These are phyloP conservation scores for Teleiodes luculella DNA, from an alignment of 2,888 invertebrate genomes.

Conservation along the genomic window DNA sequence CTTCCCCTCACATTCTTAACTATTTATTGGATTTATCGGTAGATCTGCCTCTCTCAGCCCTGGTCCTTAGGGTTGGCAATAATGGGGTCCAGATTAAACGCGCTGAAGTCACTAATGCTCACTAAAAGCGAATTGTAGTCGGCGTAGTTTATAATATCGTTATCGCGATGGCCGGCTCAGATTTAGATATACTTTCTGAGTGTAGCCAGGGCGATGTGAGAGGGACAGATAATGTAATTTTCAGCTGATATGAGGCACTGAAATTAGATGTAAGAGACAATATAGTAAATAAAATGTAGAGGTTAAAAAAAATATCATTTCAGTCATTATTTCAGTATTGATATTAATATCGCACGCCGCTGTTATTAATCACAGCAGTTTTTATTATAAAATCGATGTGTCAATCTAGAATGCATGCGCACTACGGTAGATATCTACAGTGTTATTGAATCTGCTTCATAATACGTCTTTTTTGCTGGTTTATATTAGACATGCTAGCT, in stretches of 20 bases:
- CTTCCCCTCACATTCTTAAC: constrained; percentile 22
- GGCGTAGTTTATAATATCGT: constrained; percentile 65
- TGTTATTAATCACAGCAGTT: too few species aligned
- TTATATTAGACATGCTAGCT: too few species aligned
- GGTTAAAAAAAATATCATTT: too few species aligned
- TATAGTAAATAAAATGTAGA: too few species aligned
- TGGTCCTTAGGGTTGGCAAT: constrained; percentile 40
- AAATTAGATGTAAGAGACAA: neutral
- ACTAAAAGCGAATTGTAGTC: constrained; percentile 72
- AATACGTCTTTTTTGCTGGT: too few species aligned
- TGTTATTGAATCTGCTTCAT: too few species aligned
- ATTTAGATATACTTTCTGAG: constrained; percentile 59
- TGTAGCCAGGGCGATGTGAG: constrained; percentile 10
- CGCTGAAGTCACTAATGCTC: constrained; percentile 61
- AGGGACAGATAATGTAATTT: constrained; percentile 1
- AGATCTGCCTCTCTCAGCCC: constrained; percentile 37
- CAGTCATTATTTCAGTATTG: too few species aligned
- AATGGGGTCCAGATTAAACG: constrained; percentile 65
- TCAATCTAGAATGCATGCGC: too few species aligned
- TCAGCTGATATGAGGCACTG: neutral
- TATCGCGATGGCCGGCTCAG: constrained; percentile 65
- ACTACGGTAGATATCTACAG: too few species aligned
- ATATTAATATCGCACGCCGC: too few species aligned
- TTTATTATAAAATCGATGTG: too few species aligned
- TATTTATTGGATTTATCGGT: constrained; percentile 32